Evolutionary conservation across 2,888 invertebrate genomes (phyloP).

Genomic region (Tipula lateralis): DNA sequence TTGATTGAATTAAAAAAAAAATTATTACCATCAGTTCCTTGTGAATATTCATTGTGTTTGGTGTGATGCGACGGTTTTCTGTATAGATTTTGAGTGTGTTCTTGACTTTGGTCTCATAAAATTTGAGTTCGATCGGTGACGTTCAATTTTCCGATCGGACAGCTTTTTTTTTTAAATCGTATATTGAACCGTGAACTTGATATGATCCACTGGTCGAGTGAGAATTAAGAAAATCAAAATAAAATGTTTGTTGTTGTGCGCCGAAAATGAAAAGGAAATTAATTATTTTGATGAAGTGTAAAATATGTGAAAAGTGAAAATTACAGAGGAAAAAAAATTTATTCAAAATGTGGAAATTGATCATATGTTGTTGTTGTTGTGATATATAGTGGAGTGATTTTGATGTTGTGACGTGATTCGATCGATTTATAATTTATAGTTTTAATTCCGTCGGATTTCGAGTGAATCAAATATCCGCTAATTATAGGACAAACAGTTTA

Average conservation of each 20-base stretch:
- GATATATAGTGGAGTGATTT: not conserved
- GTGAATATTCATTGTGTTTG: conserved; percentile 35
- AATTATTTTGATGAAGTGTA: not conserved
- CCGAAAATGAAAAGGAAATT: not conserved
- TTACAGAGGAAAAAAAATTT: not conserved
- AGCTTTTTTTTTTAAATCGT: not conserved
- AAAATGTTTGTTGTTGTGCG: not conserved
- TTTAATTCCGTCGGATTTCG: not conserved
- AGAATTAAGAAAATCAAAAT: not conserved
- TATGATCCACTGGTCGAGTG: not conserved
- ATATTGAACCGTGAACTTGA: not conserved
- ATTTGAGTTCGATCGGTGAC: not conserved
- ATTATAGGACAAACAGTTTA: too few species aligned
- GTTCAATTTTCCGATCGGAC: not conserved
- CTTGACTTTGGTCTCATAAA: not conserved
- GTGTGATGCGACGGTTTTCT: conserved; percentile 28
- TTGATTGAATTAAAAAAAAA: conserved; percentile 7
- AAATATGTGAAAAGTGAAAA: not conserved
- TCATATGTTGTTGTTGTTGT: not conserved
- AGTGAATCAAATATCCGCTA: not conserved
- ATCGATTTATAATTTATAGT: not conserved
- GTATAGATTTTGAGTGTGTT: not conserved
- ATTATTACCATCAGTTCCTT: conserved; percentile 34
- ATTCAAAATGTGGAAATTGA: not conserved
- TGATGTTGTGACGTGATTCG: not conserved